Base-by-base conservation (phyloP, 2,888 invertebrate genomes). In the Gortyna flavago region DNA sequence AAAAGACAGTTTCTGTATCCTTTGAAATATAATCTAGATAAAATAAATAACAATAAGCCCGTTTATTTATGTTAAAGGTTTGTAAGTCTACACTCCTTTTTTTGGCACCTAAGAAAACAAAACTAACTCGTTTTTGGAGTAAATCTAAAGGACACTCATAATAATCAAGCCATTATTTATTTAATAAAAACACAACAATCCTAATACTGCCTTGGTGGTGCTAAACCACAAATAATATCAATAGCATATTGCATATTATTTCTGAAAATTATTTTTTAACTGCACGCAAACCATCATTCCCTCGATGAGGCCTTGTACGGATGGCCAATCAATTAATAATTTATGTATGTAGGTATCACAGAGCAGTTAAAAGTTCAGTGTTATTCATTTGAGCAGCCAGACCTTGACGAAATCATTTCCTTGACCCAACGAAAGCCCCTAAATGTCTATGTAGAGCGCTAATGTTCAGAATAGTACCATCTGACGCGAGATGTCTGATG, bases 41-140 rank as follows among this genome's bases (percentile, higher is more conserved):
- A 80, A 69, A 69, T 64, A 66, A 54, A 51, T 4, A 68, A 25
- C 11, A 48, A 11, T 21, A n/a, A 25, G 51, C 59, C 21, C 70
- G 29, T 70, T 78, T 68, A 80, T 75, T 69, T 81, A 81, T 75
- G 78, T 18, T 48, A 66, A 66, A 66, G 65, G 78, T 61, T 83
- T 38, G 16, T 32, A 59, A 64, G 59, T 82, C n/a, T 48, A 29
- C 7, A 62, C 13, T 54, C 18, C 65, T 32, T 51, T 77, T 81
- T 81, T 77, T 65, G 35, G 5, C 16, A 29, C 16, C 1, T n/a
- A n/a, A 41, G 4, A 67, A 75, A 68, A 67, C 5, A 41, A 62
- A 32, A 59, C 16, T 4, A 35, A 64, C 25, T 11, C 7, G n/a
- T 25, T 68, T 82, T 80, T 41, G n/a, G 21, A 29, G 9, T 41